phyloP scores from a whole-genome alignment of 2,888 invertebrate species.

The Trissoscelio sp. region DNA sequence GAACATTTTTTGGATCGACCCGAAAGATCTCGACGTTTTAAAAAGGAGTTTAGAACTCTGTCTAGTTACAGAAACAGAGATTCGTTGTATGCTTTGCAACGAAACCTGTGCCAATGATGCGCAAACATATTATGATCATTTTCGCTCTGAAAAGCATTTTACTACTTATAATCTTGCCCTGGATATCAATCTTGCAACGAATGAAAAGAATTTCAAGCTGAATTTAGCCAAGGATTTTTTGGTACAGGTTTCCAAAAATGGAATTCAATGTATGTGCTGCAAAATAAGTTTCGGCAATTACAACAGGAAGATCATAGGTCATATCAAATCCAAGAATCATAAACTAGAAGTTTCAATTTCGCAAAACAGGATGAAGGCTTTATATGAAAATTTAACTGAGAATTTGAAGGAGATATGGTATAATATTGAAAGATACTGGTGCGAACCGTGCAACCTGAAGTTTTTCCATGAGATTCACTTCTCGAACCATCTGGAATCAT shows the following conservation, averaged over 20 bases:
- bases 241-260: slow-evolving; percentile 25
- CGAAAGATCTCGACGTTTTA: slow-evolving; percentile 11
- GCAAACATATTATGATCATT: slow-evolving; percentile 72
- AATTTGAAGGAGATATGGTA: slow-evolving; percentile 70
- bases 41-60: slow-evolving; percentile 66
- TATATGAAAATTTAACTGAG: slow-evolving; percentile 24
- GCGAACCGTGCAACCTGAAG: slow-evolving; percentile 60
- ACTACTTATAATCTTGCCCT: slow-evolving; percentile 69
- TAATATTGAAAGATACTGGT: slow-evolving; percentile 73
- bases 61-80: slow-evolving; percentile 51
- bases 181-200: slow-evolving; percentile 60
- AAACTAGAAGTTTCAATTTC: background rate
- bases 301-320: slow-evolving; percentile 27
- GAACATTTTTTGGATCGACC: slow-evolving; percentile 59
- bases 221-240: slow-evolving; percentile 43
- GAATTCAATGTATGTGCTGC: slow-evolving; percentile 52
- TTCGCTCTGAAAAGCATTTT: slow-evolving; percentile 70
- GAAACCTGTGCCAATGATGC: slow-evolving; percentile 61
- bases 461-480: slow-evolving; percentile 59
- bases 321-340: slow-evolving; percentile 43
- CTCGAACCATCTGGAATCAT: slow-evolving; percentile 60
- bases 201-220: slow-evolving; percentile 63
- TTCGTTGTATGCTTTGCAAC: slow-evolving; percentile 74
- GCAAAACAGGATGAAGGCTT: background rate
- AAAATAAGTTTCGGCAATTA: slow-evolving; percentile 38